Evolutionary conservation across 1,140 invertebrate genomes (phyloP), one percentile per base, ranked within the genome.

Genomic region (Onthophagus taurus): DNA sequence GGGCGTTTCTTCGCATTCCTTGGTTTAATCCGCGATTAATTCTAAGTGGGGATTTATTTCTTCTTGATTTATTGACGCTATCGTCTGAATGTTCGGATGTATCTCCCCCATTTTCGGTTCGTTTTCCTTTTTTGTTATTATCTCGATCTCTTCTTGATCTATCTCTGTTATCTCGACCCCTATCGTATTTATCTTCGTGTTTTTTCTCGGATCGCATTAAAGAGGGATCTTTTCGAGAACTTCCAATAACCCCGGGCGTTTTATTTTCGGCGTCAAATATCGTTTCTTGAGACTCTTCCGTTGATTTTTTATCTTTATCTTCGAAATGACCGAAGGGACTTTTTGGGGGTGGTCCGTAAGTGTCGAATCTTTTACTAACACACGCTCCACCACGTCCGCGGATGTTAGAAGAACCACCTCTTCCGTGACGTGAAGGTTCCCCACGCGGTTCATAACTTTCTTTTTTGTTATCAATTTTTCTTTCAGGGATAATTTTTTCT

Each of bases 391-490:
- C 60, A 14, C 60, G 52, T 23, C 71, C 57, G 6, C 70, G 60
- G 2, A 72, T 60, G 29, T 78, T 79, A n/a, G n/a, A n/a, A 44
- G 80, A 75, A 21, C 78, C 80, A 41, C 82, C 82, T 31, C 83
- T 70, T 18, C 84, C 85, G 20, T 82, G 75, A 41, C 84, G 68
- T 2, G 85, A 89, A 0, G 85, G 86, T 60, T 89, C 85, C 2
- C 86, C 86, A 11, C 84, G 74, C 0, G 85, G 86, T 8, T 83
- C 78, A 66, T 88, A 87, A 37, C 75, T 77, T 49, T 75, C 73
- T 2, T 68, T 63, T 46, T 58, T 69, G 38, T 66, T 67, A 14
- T 59, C 54, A 37, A 45, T 57, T 54, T 68, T 70, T 3, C 66
- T 63, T 17, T 69, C 68, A 9, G 50, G n/a, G n/a, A n/a, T n/a